phyloP scores from a whole-genome alignment of 2,113 vertebrate species.

The Vidua macroura region DNA sequence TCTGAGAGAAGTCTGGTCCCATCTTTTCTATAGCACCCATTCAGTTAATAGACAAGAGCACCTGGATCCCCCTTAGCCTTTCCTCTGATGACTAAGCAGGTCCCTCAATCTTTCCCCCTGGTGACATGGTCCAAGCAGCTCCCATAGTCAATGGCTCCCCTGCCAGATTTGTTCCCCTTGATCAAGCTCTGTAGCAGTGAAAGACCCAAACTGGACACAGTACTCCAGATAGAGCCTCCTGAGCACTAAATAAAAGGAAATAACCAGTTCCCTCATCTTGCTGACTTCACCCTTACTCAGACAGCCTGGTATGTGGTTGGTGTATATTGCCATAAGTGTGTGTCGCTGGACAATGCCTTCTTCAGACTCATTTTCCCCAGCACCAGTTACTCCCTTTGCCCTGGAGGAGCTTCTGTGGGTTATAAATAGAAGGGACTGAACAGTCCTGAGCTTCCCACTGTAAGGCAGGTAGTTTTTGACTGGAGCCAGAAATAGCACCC shows the following conservation, averaged over 20 bases:
- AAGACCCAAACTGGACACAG: not conserved
- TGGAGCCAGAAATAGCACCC: not conserved
- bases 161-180: not conserved
- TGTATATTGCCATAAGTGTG: rapidly evolving
- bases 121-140: not conserved
- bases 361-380: not conserved
- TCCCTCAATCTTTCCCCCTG: not conserved
- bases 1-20: not conserved
- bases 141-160: not conserved
- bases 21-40: not conserved
- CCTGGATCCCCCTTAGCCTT: not conserved
- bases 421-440: not conserved
- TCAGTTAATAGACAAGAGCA: not conserved
- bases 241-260: not conserved
- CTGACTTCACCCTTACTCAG: not conserved
- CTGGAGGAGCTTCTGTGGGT: not conserved
- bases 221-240: not conserved
- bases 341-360: not conserved
- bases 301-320: not conserved
- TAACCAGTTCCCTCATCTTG: not conserved
- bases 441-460: not conserved
- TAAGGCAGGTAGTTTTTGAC: not conserved
- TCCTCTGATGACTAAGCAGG: not conserved
- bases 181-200: not conserved
- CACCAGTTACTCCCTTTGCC: not conserved